A percentile compares a stretch with the other conserved stretches of the same genome.
These are phyloP conservation scores for Autographa pulchrina DNA, from an alignment of 2,888 invertebrate genomes.

Conservation along the genomic window DNA sequence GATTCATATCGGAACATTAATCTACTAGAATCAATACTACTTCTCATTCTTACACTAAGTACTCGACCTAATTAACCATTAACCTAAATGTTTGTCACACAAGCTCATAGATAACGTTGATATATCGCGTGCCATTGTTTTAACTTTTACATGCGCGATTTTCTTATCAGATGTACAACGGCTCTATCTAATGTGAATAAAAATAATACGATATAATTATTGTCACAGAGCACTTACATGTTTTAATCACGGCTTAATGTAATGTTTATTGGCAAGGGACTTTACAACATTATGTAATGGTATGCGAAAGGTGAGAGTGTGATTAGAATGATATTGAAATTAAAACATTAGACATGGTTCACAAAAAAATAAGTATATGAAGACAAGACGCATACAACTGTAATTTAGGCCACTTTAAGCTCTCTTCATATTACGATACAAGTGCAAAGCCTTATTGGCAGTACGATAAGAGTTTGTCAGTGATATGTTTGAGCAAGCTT, in stretches of 20 bases:
- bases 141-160: slow-evolving; percentile 68
- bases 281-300: slow-evolving; percentile 26
- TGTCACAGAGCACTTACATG: slow-evolving; percentile 16
- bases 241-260: slow-evolving; percentile 12
- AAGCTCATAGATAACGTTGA: slow-evolving; percentile 74
- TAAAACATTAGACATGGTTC: slow-evolving; percentile 10
- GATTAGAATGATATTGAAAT: slow-evolving; percentile 22
- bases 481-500: slow-evolving; percentile 11
- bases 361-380: background rate
- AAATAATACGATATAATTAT: slow-evolving; percentile 36
- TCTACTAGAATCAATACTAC: slow-evolving; percentile 69
- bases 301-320: slow-evolving; percentile 2
- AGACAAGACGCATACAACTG: background rate
- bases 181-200: slow-evolving; percentile 50
- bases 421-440: slow-evolving; percentile 6
- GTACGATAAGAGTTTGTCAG: slow-evolving; percentile 25
- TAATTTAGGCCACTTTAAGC: slow-evolving; percentile 10
- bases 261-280: slow-evolving; percentile 14
- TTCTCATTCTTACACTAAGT: slow-evolving; percentile 66
- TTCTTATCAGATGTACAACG: slow-evolving; percentile 63
- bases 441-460: slow-evolving; percentile 73
- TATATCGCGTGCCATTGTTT: slow-evolving; percentile 74
- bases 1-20: slow-evolving; percentile 43
- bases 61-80: slow-evolving; percentile 83
- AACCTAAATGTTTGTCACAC: slow-evolving; percentile 79